phyloP scores from a whole-genome alignment of 2,888 invertebrate species.

The Amblyteles armatorius region DNA sequence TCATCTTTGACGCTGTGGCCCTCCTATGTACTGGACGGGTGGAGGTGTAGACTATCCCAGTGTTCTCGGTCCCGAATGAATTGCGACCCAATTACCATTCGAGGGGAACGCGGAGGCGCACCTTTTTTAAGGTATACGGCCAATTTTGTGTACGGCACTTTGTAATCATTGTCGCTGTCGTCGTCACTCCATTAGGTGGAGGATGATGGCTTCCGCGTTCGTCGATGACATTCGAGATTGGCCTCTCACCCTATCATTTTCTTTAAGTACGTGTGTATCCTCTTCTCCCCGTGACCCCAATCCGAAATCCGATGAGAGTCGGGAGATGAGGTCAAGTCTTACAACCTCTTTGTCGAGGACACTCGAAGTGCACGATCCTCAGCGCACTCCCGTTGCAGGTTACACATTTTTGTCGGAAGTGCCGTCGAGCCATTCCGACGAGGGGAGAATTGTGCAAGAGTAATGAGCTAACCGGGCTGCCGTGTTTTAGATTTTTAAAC shows the following conservation, averaged over 20 bases:
- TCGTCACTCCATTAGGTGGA: slow-evolving; percentile 40
- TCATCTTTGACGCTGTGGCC: slow-evolving; percentile 72
- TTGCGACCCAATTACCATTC: slow-evolving; percentile 72
- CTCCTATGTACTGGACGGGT: slow-evolving; percentile 20
- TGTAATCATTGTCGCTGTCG: slow-evolving; percentile 45
- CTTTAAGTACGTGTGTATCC: background rate
- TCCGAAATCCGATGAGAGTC: slow-evolving; percentile 19
- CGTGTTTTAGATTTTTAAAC: background rate
- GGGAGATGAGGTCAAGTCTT: background rate
- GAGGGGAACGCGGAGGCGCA: slow-evolving; percentile 30
- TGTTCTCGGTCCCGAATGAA: slow-evolving; percentile 70
- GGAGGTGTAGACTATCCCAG: background rate
- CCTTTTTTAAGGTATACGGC: slow-evolving; percentile 36
- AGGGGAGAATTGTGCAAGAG: background rate
- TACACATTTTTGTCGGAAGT: slow-evolving; percentile 3
- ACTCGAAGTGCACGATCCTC: slow-evolving; percentile 20
- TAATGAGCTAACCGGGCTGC: background rate
- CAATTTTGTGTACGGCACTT: slow-evolving; percentile 26
- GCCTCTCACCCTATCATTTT: slow-evolving; percentile 14
- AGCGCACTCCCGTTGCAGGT: background rate
- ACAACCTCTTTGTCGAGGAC: slow-evolving; percentile 44
- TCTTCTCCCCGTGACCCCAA: slow-evolving; percentile 23
- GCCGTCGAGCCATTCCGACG: background rate
- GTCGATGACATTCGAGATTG: slow-evolving; percentile 16
- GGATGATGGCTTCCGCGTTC: slow-evolving; percentile 17